Percentiles rank a stretch among this genome's conserved stretches.
Conservation (phyloP, 2,113 vertebrate genomes). For the rat (Rattus norvegicus) region GRCr8 NC_086020.1:244925501-244926000, state of each 20-base stretch:
- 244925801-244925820: background rate
- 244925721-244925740: slow-evolving; percentile 4
- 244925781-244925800: slow-evolving; percentile 10
- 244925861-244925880: background rate
- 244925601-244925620: background rate
- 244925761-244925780: background rate
- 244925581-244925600: background rate
- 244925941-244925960: background rate
- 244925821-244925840: background rate
- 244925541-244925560: background rate
- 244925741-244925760: background rate
- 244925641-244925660: accelerated
- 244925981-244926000: background rate
- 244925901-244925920: too few relatives aligned
- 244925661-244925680: background rate
- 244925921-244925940: too few relatives aligned
- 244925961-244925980: background rate
- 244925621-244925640: background rate
- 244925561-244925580: background rate
- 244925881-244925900: background rate
- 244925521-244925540: background rate
- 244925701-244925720: background rate
- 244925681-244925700: background rate
- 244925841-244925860: background rate
- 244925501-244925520: too few relatives aligned